These are phyloP conservation scores for Bellardia bayeri DNA, from an alignment of 2,888 invertebrate species.

Conservation along the genomic window DNA sequence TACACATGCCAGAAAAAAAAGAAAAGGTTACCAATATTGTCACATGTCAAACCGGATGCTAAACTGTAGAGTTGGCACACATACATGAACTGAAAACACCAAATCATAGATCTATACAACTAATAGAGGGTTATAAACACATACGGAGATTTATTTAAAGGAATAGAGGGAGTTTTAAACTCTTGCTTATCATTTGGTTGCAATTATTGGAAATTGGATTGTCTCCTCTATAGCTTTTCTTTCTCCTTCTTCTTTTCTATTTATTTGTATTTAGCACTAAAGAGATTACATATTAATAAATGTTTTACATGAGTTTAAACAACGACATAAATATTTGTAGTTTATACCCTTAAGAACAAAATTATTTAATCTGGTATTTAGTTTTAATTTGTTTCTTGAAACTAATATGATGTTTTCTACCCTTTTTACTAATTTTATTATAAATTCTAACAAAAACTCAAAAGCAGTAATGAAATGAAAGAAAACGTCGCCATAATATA, in stretches of 20 bases:
- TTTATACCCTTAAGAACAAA: conserved; percentile 35
- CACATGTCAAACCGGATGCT: conserved; percentile 73
- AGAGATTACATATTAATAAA: conserved; percentile 55
- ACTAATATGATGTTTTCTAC: conserved; percentile 44
- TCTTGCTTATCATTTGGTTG: conserved; percentile 41
- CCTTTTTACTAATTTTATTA: conserved; percentile 69
- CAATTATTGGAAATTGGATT: conserved; percentile 69
- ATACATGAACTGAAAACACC: not conserved
- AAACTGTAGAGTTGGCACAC: conserved; percentile 16
- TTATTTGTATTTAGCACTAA: not conserved
- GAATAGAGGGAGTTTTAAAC: conserved; percentile 42
- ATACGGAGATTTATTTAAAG: not conserved
- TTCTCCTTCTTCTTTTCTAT: not conserved
- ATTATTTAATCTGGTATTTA: conserved; percentile 44
- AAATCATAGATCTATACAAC: conserved; percentile 12
- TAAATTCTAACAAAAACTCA: conserved; percentile 40
- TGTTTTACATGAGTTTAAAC: conserved; percentile 52
- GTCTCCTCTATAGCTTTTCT: not conserved
- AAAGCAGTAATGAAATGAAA: conserved; percentile 21
- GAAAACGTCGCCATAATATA: conserved; percentile 70
- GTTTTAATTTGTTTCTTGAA: not conserved
- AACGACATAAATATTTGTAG: conserved; percentile 30
- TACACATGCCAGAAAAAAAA: conserved; percentile 35
- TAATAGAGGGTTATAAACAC: conserved; percentile 26
- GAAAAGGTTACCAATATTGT: conserved; percentile 66